These are phyloP conservation scores for Campodea augens DNA, from an alignment of 1,140 invertebrate genomes.

Conservation along the genomic window DNA sequence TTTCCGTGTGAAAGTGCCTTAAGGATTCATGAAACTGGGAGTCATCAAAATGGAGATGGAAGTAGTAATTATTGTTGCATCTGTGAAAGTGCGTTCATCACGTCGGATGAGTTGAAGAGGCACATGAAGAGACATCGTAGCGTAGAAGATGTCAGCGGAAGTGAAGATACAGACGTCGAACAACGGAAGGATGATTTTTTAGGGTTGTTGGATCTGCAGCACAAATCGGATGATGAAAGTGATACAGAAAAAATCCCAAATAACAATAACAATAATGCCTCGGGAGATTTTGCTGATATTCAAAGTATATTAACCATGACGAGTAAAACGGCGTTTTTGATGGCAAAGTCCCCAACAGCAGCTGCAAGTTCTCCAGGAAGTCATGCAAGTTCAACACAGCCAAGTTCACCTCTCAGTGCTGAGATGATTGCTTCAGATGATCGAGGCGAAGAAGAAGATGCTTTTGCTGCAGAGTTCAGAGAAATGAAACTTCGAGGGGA, in stretches of 20 bases:
- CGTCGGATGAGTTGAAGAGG: constrained; percentile 18
- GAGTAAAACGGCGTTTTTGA: constrained; percentile 36
- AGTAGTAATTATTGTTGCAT: constrained; percentile 12
- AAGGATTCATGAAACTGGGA: constrained; percentile 40
- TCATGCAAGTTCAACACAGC: neutral
- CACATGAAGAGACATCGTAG: constrained; percentile 18
- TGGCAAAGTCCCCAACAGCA: constrained; percentile 15
- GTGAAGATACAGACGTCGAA: constrained; percentile 24
- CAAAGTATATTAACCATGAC: constrained; percentile 59
- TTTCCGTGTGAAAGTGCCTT: constrained; percentile 53
- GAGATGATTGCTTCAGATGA: constrained; percentile 1
- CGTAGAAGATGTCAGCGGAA: constrained; percentile 22
- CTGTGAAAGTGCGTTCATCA: constrained; percentile 16
- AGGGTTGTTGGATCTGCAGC: constrained; percentile 51
- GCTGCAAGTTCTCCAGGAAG: constrained; percentile 14
- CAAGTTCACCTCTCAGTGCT: constrained; percentile 6
- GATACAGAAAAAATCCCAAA: constrained; percentile 17
- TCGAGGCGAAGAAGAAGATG: constrained; percentile 42
- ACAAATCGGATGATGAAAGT: constrained; percentile 27
- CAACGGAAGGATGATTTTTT: constrained; percentile 55
- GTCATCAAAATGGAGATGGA: constrained; percentile 19
- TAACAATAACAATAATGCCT: constrained; percentile 23
- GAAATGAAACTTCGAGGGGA: constrained; percentile 70
- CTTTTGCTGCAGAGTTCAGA: constrained; percentile 55
- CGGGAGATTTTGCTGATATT: constrained; percentile 53